Conservation (phyloP, 2,113 vertebrate genomes). For the Podiceps cristatus region DNA sequence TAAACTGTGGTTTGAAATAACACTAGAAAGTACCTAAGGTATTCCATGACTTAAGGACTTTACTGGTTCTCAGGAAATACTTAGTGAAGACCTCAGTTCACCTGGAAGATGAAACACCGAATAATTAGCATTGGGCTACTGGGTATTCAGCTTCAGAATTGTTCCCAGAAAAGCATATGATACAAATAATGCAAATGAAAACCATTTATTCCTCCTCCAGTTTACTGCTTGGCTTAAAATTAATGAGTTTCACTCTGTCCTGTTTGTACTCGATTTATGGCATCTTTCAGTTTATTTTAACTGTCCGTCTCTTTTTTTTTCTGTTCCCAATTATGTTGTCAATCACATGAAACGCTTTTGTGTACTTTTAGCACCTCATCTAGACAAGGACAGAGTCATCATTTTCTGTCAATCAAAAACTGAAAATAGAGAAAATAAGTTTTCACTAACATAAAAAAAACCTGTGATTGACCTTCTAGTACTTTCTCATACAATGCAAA, state of each 20-base stretch:
- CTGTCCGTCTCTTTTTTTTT: background rate
- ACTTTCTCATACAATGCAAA: background rate
- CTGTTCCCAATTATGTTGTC: background rate
- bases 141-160: background rate
- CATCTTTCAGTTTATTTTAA: background rate
- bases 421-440: background rate
- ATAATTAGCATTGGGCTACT: background rate
- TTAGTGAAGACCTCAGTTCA: background rate
- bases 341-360: background rate
- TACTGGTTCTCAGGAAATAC: background rate
- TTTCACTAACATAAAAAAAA: background rate
- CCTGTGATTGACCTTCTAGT: background rate
- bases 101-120: background rate
- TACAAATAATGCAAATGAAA: background rate
- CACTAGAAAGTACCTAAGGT: background rate
- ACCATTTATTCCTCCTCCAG: background rate
- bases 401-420: background rate
- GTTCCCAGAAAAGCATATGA: background rate
- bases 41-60: background rate
- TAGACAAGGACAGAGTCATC: background rate
- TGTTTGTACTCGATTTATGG: background rate
- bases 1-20: background rate
- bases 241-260: background rate
- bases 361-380: background rate
- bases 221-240: conserved; percentile 1